phyloP scores from a whole-genome alignment of 2,113 vertebrate species.

The Kryptolebias marmoratus region DNA sequence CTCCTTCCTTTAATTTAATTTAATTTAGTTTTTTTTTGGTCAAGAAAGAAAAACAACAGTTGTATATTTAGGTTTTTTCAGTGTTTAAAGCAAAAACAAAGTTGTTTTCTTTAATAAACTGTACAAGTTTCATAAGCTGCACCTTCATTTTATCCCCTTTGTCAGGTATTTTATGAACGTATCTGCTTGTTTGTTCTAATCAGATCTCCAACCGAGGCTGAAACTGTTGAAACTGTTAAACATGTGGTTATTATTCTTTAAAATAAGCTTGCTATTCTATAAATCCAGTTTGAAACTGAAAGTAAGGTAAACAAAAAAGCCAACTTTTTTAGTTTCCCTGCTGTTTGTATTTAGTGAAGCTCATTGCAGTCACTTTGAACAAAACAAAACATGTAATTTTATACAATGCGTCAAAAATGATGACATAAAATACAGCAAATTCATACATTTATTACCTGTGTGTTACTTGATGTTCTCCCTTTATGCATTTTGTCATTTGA shows the following conservation, averaged over 20 bases:
- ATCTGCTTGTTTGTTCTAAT: background rate
- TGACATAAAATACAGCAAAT: no score
- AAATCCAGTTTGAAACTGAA: constrained; percentile 32
- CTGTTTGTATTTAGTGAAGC: constrained; percentile 47
- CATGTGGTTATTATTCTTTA: constrained; percentile 46
- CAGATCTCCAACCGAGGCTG: background rate
- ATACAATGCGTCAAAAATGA: background rate
- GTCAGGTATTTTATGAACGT: background rate
- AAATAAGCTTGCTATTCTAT: constrained; percentile 24
- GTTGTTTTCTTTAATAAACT: background rate
- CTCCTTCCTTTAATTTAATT: no score
- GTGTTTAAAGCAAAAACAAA: background rate
- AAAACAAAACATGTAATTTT: constrained; percentile 35
- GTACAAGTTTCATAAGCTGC: background rate
- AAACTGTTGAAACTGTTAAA: constrained; percentile 5
- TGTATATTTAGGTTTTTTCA: no score
- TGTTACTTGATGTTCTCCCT: background rate
- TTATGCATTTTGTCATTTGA: background rate
- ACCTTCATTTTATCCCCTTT: background rate
- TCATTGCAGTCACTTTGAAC: constrained; percentile 50
- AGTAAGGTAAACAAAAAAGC: constrained; percentile 25
- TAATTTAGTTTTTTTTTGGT: no score
- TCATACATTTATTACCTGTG: no score
- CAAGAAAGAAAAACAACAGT: no score
- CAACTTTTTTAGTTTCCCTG: constrained; percentile 20